Evolutionary conservation across 64 coral and sea anemone genomes (phyloP), one percentile per base, ranked within the genome.

Genomic region (Orbicella faveolata): DNA sequence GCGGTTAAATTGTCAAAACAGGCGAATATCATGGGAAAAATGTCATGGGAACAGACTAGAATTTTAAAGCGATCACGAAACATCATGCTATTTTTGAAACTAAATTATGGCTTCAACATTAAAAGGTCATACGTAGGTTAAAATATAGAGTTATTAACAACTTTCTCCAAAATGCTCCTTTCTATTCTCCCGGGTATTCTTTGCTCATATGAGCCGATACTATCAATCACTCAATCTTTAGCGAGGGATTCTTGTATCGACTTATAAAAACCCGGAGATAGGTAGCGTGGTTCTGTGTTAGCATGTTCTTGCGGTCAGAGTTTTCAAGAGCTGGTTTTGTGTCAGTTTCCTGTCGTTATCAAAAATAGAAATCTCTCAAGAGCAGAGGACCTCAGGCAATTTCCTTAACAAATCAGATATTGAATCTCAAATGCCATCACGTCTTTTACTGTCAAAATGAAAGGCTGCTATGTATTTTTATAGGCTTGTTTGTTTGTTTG

Each of bases 401-500:
- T 41, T 85, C 23, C 64, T 23, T 72, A 85, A 66, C 13, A 85
- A 85, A 30, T 72, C 64, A 72, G 82, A 85, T 85, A 85, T 85
- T 85, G 82, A 73, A 52, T 53, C 16, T 25, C 64, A 68, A 52
- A 85, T 85, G 37, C 82, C 82, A 5, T 85, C 82, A 85, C 82
- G 82, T 85, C 52, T 52, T 34, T 59, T 17, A 23, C 61, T 10
- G 18, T 30, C 30, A 30, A 30, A 30, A 30, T 81, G 55, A 63
- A 52, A 72, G 65, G 20, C 25, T 30, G 30, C 17, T 35, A 17
- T 39, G 34, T 62, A 83, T 62, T 83, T 17, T 14, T 23, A 19
- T 77, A 16, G 16, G 36, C 15, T 15, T 77, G 17, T 77, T 83
- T 83, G 59, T 67, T 67, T 41, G 18, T 67, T 35, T 67, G 19